A percentile compares a stretch with the other conserved stretches of the same genome.
phyloP scores from a whole-genome alignment of 2,888 invertebrate species.

The Nesidiocoris tenuis region DNA sequence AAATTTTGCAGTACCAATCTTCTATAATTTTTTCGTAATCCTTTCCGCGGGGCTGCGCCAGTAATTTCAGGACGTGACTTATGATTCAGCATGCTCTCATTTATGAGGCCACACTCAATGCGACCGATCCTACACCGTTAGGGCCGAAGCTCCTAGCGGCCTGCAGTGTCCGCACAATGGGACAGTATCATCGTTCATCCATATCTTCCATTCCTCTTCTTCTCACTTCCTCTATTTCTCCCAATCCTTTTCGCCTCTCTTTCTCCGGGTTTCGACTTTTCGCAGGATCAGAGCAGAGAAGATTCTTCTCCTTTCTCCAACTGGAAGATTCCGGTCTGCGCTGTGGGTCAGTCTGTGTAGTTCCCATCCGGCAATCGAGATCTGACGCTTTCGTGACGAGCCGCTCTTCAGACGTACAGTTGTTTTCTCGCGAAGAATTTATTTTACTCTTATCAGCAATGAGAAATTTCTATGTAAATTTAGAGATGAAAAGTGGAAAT shows the following conservation, averaged over 20 bases:
- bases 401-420: too few species aligned
- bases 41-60: not conserved
- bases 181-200: slow-evolving; percentile 28
- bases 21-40: too few species aligned
- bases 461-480: too few species aligned
- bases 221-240: slow-evolving; percentile 19
- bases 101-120: slow-evolving; percentile 12
- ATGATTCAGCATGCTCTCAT: slow-evolving; percentile 11
- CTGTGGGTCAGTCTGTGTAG: not conserved
- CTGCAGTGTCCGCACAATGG: slow-evolving; percentile 19
- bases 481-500: too few species aligned
- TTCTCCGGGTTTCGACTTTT: too few species aligned
- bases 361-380: not conserved
- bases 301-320: not conserved
- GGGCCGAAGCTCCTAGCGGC: not conserved
- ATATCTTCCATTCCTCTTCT: not conserved
- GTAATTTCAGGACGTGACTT: not conserved
- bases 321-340: not conserved
- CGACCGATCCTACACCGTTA: slow-evolving; percentile 8
- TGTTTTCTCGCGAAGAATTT: too few species aligned
- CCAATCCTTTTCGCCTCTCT: not conserved
- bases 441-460: too few species aligned
- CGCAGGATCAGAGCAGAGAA: too few species aligned
- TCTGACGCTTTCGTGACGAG: not conserved
- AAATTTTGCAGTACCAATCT: too few species aligned